Percentiles rank a stretch among this genome's conserved stretches.
Conservation (phyloP, 2,888 invertebrate species). For the Hirtodrosophila cameraria region DNA sequence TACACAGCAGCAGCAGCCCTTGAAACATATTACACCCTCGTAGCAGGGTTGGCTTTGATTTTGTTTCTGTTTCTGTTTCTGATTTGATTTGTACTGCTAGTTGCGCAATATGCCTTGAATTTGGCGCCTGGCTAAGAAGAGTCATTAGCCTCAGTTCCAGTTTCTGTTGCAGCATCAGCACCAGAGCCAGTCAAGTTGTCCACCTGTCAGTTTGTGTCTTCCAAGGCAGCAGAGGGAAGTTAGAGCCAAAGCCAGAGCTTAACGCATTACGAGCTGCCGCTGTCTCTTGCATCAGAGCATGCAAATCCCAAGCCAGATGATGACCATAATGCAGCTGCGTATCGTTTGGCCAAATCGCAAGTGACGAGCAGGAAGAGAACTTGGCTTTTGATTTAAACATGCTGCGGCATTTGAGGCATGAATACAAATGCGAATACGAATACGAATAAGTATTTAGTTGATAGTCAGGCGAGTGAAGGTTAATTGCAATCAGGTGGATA, state of each 20-base stretch:
- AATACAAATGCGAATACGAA: conserved; percentile 12
- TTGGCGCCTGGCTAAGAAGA: conserved; percentile 42
- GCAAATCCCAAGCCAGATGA: conserved; percentile 59
- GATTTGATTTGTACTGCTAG: conserved; percentile 40
- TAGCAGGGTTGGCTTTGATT: conserved; percentile 11
- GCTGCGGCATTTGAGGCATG: conserved; percentile 17
- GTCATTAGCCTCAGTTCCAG: conserved; percentile 53
- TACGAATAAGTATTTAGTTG: conserved; percentile 11
- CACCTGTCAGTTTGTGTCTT: conserved; percentile 58
- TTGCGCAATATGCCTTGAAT: conserved; percentile 59
- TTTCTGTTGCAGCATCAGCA: neutral
- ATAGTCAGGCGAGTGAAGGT: conserved; percentile 33
- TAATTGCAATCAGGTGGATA: conserved; percentile 51
- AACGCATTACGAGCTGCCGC: conserved; percentile 55
- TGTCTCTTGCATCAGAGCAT: conserved; percentile 55
- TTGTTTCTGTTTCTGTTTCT: conserved; percentile 1
- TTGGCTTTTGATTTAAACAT: conserved; percentile 32
- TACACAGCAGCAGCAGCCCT: conserved; percentile 33
- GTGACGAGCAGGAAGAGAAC: conserved; percentile 56
- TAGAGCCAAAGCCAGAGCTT: conserved; percentile 45
- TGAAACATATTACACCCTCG: neutral
- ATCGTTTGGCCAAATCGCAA: conserved; percentile 56
- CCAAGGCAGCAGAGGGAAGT: neutral
- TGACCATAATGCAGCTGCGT: conserved; percentile 56
- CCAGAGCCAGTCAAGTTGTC: conserved; percentile 36